These are phyloP conservation scores for Cynopterus brachyotis DNA, from an alignment of 2,113 vertebrate species.

Conservation along the genomic window DNA sequence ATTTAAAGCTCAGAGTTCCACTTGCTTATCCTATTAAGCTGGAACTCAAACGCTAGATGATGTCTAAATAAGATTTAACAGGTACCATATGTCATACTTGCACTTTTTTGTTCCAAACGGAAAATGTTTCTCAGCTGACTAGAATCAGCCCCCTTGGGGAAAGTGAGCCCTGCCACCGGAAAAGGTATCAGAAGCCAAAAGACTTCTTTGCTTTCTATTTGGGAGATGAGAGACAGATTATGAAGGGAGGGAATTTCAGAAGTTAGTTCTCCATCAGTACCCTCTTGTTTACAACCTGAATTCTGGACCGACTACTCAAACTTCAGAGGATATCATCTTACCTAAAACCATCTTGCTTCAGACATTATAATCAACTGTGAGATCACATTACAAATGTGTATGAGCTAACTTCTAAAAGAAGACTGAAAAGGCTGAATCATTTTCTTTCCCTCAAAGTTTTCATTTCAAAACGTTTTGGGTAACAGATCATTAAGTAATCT, in stretches of 20 bases:
- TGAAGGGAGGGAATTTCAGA: constrained; percentile 9
- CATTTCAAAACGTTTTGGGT: constrained; percentile 39
- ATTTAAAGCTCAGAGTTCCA: neutral
- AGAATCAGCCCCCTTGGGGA: neutral
- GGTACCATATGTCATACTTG: neutral
- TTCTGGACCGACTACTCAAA: constrained; percentile 27
- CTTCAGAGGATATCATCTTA: constrained; percentile 39
- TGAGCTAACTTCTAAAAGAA: constrained; percentile 47
- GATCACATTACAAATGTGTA: constrained; percentile 30
- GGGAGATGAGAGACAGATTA: neutral
- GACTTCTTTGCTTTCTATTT: neutral
- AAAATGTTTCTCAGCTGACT: neutral
- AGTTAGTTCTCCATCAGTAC: neutral
- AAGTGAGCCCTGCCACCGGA: neutral
- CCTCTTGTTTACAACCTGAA: constrained; percentile 34
- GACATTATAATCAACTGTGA: constrained; percentile 24
- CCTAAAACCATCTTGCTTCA: constrained; percentile 46
- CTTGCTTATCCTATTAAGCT: constrained; percentile 10
- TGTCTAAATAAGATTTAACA: neutral
- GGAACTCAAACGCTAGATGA: neutral
- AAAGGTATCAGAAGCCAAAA: neutral
- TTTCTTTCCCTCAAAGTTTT: constrained; percentile 53
- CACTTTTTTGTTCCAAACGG: neutral
- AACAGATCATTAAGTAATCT: constrained; percentile 65
- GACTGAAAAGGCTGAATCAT: constrained; percentile 55